These are phyloP conservation scores for Drosophila lutescens DNA, from an alignment of 2,888 invertebrate genomes.

Conservation along the genomic window DNA sequence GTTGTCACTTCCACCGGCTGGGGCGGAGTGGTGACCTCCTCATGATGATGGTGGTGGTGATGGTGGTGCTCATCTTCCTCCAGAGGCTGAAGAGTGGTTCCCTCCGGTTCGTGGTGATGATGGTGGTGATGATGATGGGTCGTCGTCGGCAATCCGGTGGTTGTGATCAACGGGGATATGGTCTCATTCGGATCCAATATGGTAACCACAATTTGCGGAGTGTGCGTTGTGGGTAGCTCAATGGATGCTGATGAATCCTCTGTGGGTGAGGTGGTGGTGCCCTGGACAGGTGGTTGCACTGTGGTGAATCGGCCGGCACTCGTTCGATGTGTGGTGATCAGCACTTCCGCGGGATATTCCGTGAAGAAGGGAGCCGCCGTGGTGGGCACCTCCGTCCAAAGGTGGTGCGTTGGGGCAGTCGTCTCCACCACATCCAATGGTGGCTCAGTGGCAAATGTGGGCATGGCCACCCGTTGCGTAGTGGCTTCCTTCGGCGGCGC, in stretches of 20 bases:
- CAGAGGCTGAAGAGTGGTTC: slow-evolving; percentile 14
- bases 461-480: slow-evolving; percentile 11
- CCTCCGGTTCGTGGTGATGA: slow-evolving; percentile 32
- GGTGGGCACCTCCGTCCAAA: slow-evolving; percentile 76
- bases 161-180: slow-evolving; percentile 30
- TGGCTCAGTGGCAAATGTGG: slow-evolving; percentile 34
- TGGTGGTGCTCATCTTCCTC: slow-evolving; percentile 35
- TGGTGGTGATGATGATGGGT: slow-evolving; percentile 32
- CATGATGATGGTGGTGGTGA: slow-evolving; percentile 38
- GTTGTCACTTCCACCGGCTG: slow-evolving; percentile 55
- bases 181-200: slow-evolving; percentile 50
- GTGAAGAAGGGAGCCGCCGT: slow-evolving; percentile 84
- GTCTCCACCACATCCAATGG: slow-evolving; percentile 58
- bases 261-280: slow-evolving; percentile 59
- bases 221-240: slow-evolving; percentile 54
- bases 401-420: slow-evolving; percentile 51
- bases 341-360: slow-evolving; percentile 82
- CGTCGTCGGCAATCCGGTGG: slow-evolving; percentile 43
- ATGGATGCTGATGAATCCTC: slow-evolving; percentile 45
- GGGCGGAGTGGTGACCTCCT: slow-evolving; percentile 9
- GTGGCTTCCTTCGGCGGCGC: slow-evolving; percentile 37
- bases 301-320: slow-evolving; percentile 75
- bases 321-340: slow-evolving; percentile 79
- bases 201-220: slow-evolving; percentile 60
- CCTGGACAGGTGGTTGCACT: slow-evolving; percentile 57